These are phyloP conservation scores for Spilosoma lubricipeda DNA, from an alignment of 2,888 invertebrate genomes.

Conservation along the genomic window DNA sequence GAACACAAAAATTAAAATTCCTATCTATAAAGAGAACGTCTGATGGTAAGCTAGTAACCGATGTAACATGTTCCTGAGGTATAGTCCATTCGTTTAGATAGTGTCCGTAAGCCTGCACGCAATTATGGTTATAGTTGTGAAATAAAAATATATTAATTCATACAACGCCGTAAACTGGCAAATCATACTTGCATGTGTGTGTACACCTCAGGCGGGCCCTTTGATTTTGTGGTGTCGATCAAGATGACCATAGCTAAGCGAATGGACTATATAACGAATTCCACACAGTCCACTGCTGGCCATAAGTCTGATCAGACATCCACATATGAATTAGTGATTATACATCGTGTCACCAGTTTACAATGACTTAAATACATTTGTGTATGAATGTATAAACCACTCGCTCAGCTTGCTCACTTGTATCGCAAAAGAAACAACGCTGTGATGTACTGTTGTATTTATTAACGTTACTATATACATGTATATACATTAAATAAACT, in stretches of 20 bases:
- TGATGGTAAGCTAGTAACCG: not conserved
- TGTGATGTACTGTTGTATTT: slow-evolving; percentile 1
- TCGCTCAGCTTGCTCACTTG: not conserved
- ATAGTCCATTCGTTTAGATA: too few species aligned
- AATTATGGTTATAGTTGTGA: too few species aligned
- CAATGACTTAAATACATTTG: not conserved
- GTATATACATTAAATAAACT: not conserved
- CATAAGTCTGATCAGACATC: not conserved
- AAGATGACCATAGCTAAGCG: too few species aligned
- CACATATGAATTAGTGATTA: not conserved
- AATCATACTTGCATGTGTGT: too few species aligned
- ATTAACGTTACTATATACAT: not conserved
- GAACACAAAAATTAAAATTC: not conserved
- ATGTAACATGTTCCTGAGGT: not conserved
- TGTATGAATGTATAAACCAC: not conserved
- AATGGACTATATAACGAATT: too few species aligned
- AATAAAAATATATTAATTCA: too few species aligned
- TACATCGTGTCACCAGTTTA: not conserved
- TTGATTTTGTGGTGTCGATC: too few species aligned
- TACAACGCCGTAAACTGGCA: too few species aligned
- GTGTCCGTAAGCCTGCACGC: too few species aligned
- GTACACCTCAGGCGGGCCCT: too few species aligned
- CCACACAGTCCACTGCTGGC: too few species aligned
- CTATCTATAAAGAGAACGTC: not conserved
- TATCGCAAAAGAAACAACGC: not conserved